Evolutionary conservation across 37 sponge, comb jelly and placozoan genomes (phyloP), one percentile per base, ranked within the genome.

Genomic region (Petrosia ficiformis): DNA sequence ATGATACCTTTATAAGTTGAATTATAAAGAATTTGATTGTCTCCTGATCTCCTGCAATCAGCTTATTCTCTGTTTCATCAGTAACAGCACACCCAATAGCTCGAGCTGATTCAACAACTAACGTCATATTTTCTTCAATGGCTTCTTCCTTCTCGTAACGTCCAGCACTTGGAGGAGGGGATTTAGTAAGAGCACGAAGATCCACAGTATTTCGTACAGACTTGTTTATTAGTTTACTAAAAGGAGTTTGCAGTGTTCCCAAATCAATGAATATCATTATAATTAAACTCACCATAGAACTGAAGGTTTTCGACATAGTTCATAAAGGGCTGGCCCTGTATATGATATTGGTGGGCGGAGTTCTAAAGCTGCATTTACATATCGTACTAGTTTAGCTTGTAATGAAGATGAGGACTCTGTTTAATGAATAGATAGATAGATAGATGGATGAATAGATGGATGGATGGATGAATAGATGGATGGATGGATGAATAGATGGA

Each of bases 91-190:
- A 91, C 68, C 95, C 95, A 56, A 94, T 94, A 37, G 95, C 80
- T 0, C 95, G 72, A 29, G 92, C 95, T 26, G 92, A 90, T 72
- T 94, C 95, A 0, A 87, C 57, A 11, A 80, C 88, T 0, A 94
- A 57, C 0, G 85, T 90, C 91, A 94, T 89, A 72, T 94, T 94
- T 48, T 93, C 94, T 44, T 81, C 57, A 1, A 73, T 52, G 0
- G 89, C 92, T 65, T 78, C 87, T 3, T 63, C 52, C n/a, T n/a
- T n/a, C n/a, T n/a, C n/a, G n/a, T n/a, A n/a, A 31, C 63, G 40
- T 31, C 76, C 79, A 3, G 70, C 64, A 10, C 44, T 71, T 28
- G 76, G 58, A 5, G 82, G 31, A 19, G 57, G 33, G 0, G 78
- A 35, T 32, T 67, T 73, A 28, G 86, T 81, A 42, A 90, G 82